Evolutionary conservation across 2,888 invertebrate species (phyloP), one percentile per base, ranked within the genome.

Genomic region (Prosapia bicincta): DNA sequence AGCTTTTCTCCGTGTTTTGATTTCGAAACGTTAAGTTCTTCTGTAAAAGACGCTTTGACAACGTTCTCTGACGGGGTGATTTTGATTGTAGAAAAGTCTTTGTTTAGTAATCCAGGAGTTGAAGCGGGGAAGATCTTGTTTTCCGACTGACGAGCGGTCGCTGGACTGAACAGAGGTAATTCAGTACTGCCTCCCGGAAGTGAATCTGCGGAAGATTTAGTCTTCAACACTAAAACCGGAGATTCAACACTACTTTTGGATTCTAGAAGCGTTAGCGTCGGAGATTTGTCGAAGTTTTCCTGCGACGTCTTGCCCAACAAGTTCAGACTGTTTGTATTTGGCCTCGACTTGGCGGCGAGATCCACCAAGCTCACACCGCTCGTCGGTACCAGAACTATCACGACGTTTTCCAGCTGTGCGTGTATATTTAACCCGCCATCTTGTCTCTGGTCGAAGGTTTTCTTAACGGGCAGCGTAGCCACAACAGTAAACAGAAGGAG

Each of bases 341-440:
- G 54, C 20, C 54, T 54, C 13, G 54, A 54, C 13, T 83, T 2
- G 89, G 88, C 25, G 25, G 68, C 71, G 15, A 74, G 69, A 26
- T 76, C 77, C 7, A 78, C 67, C 38, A 78, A 32, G 26, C 74
- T 72, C 15, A 77, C 20, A n/a, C 67, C 74, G 28, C 72, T 74
- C 13, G 72, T 54, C 28, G 90, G 85, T 0, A 90, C 89, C n/a
- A 93, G 83, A 26, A 94, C 84, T 71, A 94, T 85, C 79, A 93
- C 86, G 79, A 94, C 89, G 82, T 94, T 93, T 79, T 93, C 90
- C 10, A 94, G 85, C 83, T 93, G 91, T 0, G 92, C 91, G 71
- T 90, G 88, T 13, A 93, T 88, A 84, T 95, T 93, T 78, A 88
- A 83, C 1, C 91, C 89, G n/a, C 94, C 94, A 75, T 93, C 91